Base-by-base conservation (phyloP, 2,113 vertebrate species). In the Genyomyrus donnyi region DNA sequence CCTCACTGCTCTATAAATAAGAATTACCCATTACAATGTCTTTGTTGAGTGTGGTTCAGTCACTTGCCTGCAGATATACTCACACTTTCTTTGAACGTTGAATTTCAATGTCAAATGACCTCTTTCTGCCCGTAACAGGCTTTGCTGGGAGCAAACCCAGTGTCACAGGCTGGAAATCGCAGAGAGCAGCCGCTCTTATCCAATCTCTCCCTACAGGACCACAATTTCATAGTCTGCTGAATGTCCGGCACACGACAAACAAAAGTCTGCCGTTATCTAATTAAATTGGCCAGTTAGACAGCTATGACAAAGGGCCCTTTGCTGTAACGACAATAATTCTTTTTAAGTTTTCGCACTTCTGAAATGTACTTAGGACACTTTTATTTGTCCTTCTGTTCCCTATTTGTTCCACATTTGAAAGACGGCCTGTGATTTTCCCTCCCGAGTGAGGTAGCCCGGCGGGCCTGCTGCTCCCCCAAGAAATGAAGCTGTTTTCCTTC, bases 1-100 rank as follows among this genome's bases (percentile, higher is more conserved):
- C 74, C 53, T 8, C 3, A 85, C 90, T 90, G 88, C 89, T 87
- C 15, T 85, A 70, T 88, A 48, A 85, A 56, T 17, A 66, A 89
- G 84, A 48, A 91, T 88, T 53, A 91, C 66, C 88, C 88, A 21
- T 74, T 52, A 50, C 49, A 56, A 85, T 53, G 2, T 9, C 53
- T 85, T 49, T 80, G 74, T 42, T 42, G 35, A 42, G 21, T 2
- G 19, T 6, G 3, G 19, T 49, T 85, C 31, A 35, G 50, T 53
- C 27, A 87, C n/a, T 27, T 48, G 84, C 84, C 45, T 58, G 89
- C 45, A 27, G 52, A 27, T 35, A 45, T 62, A 52, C 80, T 46
- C 35, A 21, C 11, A 49, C 31, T 8, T 52, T 87, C 85, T 87
- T 49, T 31, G n/a, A 89, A 74, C 0, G 74, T 48, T 21, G 17